These are phyloP conservation scores for Silurus aristotelis DNA, from an alignment of 2,797 vertebrate genomes.

Conservation along the genomic window DNA sequence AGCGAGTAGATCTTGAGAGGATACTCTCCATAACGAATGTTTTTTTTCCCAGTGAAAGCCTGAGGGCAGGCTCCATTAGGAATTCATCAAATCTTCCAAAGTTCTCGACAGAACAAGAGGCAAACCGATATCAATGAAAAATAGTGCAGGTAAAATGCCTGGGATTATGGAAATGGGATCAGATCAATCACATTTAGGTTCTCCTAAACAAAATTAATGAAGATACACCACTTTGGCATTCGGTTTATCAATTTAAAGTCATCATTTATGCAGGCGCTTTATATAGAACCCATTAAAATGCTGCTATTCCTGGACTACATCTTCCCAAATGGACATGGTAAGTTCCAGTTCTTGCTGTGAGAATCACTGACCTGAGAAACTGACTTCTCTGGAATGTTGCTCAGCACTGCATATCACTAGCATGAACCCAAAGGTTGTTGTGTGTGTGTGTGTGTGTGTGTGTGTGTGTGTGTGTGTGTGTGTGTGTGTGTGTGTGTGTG, in stretches of 20 bases:
- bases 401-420: background rate
- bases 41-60: constrained; percentile 43
- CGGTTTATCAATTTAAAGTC: constrained; percentile 1
- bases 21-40: constrained; percentile 31
- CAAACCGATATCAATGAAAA: constrained; percentile 20
- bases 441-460: constrained; percentile 15
- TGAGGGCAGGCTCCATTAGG: constrained; percentile 36
- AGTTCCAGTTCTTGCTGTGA: background rate
- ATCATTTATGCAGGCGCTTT: constrained; percentile 16
- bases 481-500: constrained; percentile 15
- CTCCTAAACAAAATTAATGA: background rate
- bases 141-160: background rate
- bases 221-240: background rate
- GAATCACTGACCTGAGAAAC: constrained; percentile 5
- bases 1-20: constrained; percentile 7
- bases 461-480: background rate
- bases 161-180: background rate
- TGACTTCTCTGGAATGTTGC: constrained; percentile 3
- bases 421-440: background rate
- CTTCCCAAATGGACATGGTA: background rate
- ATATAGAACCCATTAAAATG: background rate
- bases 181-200: background rate
- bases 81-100: constrained; percentile 42
- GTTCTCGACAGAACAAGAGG: constrained; percentile 25
- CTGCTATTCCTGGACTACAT: background rate